phyloP scores from a whole-genome alignment of 1,140 invertebrate genomes.

The Drosophila tropicalis region DNA sequence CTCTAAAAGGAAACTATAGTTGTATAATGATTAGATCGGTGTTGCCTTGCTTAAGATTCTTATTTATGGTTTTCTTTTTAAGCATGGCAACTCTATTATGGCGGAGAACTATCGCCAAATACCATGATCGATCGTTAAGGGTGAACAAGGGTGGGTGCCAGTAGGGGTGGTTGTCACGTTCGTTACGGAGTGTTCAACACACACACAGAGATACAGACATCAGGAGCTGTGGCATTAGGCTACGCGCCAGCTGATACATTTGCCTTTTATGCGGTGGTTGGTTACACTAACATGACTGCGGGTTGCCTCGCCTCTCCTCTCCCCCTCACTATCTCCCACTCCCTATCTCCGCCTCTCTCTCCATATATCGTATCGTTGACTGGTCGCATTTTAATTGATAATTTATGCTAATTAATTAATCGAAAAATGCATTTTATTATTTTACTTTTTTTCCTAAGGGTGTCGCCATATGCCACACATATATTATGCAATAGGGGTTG shows the following conservation, averaged over 20 bases:
- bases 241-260: conserved; percentile 8
- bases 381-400: conserved; percentile 67
- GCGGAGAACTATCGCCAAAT: no score
- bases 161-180: background rate
- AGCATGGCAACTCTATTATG: no score
- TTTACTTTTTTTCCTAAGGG: background rate
- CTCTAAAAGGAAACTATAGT: no score
- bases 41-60: no score
- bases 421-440: conserved; percentile 16
- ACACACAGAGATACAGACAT: background rate
- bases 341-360: background rate
- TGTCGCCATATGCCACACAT: conserved; percentile 5
- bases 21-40: no score
- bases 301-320: background rate
- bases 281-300: conserved; percentile 8
- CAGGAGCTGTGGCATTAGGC: background rate
- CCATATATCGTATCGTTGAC: conserved; percentile 38
- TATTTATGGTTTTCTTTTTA: no score
- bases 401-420: conserved; percentile 78
- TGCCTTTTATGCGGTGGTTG: conserved; percentile 17
- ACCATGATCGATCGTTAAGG: no score
- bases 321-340: background rate
- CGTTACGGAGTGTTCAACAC: background rate
- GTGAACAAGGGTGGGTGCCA: background rate
- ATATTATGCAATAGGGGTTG: background rate